phyloP scores from a whole-genome alignment of 2,797 vertebrate species.

The Danio tinwini region DNA sequence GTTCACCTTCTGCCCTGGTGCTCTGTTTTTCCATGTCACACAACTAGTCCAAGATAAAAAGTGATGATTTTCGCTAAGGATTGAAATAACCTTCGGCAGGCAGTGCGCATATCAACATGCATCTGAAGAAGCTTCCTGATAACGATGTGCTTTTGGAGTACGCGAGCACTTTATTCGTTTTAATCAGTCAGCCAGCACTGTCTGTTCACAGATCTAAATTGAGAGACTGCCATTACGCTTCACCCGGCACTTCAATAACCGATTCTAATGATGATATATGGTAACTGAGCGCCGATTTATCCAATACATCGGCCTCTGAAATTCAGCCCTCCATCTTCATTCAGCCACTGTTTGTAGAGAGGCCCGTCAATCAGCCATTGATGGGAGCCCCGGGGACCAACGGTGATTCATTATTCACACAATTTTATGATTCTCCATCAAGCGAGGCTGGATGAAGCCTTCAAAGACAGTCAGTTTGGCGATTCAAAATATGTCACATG shows the following conservation, averaged over 20 bases:
- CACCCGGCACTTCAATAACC: conserved; percentile 71
- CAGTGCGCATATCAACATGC: conserved; percentile 15
- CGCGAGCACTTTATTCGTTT: conserved; percentile 57
- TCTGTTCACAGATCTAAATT: conserved; percentile 69
- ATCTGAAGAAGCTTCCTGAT: conserved; percentile 39
- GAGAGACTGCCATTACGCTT: conserved; percentile 70
- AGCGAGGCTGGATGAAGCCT: conserved; percentile 48
- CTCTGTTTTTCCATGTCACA: background rate
- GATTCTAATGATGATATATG: conserved; percentile 78
- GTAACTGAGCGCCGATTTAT: conserved; percentile 71
- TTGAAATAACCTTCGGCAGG: conserved; percentile 34
- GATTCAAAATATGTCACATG: conserved; percentile 19
- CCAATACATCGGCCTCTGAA: conserved; percentile 70
- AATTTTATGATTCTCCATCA: conserved; percentile 69
- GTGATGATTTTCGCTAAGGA: conserved; percentile 17
- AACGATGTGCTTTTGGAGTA: conserved; percentile 51
- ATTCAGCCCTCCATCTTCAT: conserved; percentile 78
- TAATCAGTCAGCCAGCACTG: conserved; percentile 62
- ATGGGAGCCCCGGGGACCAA: conserved; percentile 61
- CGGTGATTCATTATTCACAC: conserved; percentile 68
- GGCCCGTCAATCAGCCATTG: conserved; percentile 66
- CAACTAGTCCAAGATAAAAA: conserved; percentile 35
- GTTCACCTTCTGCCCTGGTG: background rate
- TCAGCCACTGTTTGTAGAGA: conserved; percentile 64
- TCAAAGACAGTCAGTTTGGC: conserved; percentile 41